phyloP scores from a whole-genome alignment of 2,888 invertebrate genomes.

The Dendrolimus pini region DNA sequence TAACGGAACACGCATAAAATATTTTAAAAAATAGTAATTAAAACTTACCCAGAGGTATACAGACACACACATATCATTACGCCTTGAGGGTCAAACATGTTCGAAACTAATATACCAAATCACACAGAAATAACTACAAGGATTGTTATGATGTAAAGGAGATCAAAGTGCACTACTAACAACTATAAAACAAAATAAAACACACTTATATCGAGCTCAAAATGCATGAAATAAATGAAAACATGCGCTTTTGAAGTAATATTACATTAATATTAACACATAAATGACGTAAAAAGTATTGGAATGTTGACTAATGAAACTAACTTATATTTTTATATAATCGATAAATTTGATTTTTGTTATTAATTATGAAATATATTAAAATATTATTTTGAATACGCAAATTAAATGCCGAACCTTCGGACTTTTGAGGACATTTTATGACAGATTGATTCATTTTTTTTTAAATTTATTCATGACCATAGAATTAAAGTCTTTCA shows the following conservation, averaged over 20 bases:
- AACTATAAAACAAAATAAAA: not conserved
- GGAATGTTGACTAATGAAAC: not conserved
- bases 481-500: no score
- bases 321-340: not conserved
- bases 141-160: not conserved
- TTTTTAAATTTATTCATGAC: no score
- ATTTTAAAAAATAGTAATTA: conserved; percentile 5
- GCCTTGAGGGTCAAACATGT: conserved; percentile 37
- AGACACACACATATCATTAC: conserved; percentile 41
- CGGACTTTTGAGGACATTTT: conserved; percentile 35
- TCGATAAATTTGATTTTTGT: no score
- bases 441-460: conserved; percentile 13
- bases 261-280: conserved; percentile 8
- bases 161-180: not conserved
- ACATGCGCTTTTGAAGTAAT: conserved; percentile 3
- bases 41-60: conserved; percentile 47
- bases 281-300: conserved; percentile 5
- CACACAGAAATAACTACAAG: conserved; percentile 5
- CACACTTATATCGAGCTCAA: not conserved
- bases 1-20: no score
- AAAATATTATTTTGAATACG: conserved; percentile 2
- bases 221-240: conserved; percentile 2
- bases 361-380: no score
- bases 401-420: conserved; percentile 27
- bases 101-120: conserved; percentile 11